Evolutionary conservation across 2,888 invertebrate species (phyloP), one percentile per base, ranked within the genome.

Genomic region (Hoplodrina ambigua): DNA sequence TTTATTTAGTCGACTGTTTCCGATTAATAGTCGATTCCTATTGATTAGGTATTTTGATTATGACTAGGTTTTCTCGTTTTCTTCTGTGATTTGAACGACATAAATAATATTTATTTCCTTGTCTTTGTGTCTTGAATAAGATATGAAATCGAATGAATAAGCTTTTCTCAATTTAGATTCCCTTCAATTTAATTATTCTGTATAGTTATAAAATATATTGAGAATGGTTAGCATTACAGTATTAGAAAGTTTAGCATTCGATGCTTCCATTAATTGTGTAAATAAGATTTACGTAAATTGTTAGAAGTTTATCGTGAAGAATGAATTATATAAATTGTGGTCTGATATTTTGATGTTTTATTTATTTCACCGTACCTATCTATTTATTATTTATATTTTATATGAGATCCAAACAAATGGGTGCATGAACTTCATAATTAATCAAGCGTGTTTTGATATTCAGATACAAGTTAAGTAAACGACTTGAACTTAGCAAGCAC

Each of bases 201-300:
- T 74, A 70, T 70, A 83, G 57, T 77, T 79, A 67, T 76, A 68
- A 75, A 74, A 68, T 78, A 66, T 86, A 78, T 84, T 69, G 75
- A 82, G 50, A 80, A 81, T 78, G 71, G 82, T 85, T 91, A 91
- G 89, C 85, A 85, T 91, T 89, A 90, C 92, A 92, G 91, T 93
- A 91, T 92, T 93, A 92, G 90, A 88, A 88, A 84, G 86, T 89
- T 91, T 89, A 92, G 91, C 91, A 92, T 94, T 89, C 89, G 88
- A 94, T 92, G 94, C 94, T 94, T 94, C 92, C 93, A 92, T 89
- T 89, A 88, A 89, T 91, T 93, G 88, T 94, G 94, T 95, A 94
- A 92, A 94, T 94, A 94, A 92, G 86, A 93, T 93, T 94, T 93
- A 93, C 90, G 88, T 92, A 90, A 88, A 88, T 92, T 91, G 92